Conservation (phyloP, 1,140 invertebrate species). For the Mactra quadrangularis region DNA sequence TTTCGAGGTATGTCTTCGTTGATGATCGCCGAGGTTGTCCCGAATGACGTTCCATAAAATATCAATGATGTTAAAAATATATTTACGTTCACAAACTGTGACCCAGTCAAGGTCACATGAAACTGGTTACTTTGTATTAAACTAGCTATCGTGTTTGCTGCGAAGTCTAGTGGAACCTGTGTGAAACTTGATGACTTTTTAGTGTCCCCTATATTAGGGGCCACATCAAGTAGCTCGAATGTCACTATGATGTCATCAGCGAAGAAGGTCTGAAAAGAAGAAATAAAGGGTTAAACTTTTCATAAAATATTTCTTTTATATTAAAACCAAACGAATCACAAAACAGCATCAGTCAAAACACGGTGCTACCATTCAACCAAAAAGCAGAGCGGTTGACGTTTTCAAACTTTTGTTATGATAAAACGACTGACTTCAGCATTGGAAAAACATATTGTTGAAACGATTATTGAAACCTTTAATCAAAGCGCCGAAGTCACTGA, state of each 20-base stretch:
- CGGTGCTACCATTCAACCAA: too few relatives aligned
- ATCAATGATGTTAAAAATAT: too few relatives aligned
- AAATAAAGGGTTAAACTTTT: not conserved
- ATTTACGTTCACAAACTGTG: conserved; percentile 63
- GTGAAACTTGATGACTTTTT: conserved; percentile 25
- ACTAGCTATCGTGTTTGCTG: conserved; percentile 60
- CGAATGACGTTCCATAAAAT: too few relatives aligned
- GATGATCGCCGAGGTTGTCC: too few relatives aligned
- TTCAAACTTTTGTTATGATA: too few relatives aligned
- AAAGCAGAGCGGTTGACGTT: too few relatives aligned
- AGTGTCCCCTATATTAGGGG: conserved; percentile 67
- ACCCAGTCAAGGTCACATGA: conserved; percentile 44
- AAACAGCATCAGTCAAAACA: too few relatives aligned
- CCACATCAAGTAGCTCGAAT: conserved; percentile 72
- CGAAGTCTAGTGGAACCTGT: conserved; percentile 61
- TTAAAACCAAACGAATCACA: not conserved
- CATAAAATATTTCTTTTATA: not conserved
- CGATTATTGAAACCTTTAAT: too few relatives aligned
- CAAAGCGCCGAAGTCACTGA: too few relatives aligned
- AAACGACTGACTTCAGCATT: too few relatives aligned
- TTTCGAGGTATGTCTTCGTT: too few relatives aligned
- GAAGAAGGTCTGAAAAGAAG: conserved; percentile 58
- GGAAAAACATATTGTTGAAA: too few relatives aligned
- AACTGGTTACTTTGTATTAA: conserved; percentile 60
- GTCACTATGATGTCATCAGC: conserved; percentile 63